Conservation (phyloP, 2,797 vertebrate genomes). For the Trachurus trachurus region DNA sequence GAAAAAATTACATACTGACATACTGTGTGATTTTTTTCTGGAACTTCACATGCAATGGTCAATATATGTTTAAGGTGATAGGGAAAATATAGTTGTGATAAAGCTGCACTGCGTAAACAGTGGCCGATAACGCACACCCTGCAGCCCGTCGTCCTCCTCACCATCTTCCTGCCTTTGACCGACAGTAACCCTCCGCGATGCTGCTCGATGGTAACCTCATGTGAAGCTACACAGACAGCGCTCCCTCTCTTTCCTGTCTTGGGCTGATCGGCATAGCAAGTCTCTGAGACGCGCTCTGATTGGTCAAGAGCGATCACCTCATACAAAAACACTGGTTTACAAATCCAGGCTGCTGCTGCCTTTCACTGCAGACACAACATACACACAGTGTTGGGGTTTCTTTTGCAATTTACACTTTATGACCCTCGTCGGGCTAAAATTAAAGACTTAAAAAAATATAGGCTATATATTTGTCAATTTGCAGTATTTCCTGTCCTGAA, state of each 20-base stretch:
- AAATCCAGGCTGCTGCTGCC: conserved; percentile 67
- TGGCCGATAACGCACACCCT: neutral
- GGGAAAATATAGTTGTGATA: conserved; percentile 3
- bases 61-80: neutral
- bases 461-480: neutral
- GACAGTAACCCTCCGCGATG: conserved; percentile 78
- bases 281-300: conserved; percentile 86
- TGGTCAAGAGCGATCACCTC: conserved; percentile 95
- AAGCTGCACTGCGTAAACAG: neutral
- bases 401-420: neutral
- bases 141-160: neutral
- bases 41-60: neutral
- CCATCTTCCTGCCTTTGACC: conserved; percentile 68
- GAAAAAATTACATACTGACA: no score
- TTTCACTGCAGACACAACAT: conserved; percentile 47
- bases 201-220: conserved; percentile 89
- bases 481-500: neutral
- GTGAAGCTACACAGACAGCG: conserved; percentile 69
- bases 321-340: conserved; percentile 87
- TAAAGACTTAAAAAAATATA: neutral
- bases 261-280: conserved; percentile 80
- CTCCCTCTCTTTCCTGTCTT: conserved; percentile 74
- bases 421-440: neutral
- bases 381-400: neutral
- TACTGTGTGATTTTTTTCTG: neutral